Conservation (phyloP, 2,797 vertebrate genomes). For the Petrocephalus sullivani region DNA sequence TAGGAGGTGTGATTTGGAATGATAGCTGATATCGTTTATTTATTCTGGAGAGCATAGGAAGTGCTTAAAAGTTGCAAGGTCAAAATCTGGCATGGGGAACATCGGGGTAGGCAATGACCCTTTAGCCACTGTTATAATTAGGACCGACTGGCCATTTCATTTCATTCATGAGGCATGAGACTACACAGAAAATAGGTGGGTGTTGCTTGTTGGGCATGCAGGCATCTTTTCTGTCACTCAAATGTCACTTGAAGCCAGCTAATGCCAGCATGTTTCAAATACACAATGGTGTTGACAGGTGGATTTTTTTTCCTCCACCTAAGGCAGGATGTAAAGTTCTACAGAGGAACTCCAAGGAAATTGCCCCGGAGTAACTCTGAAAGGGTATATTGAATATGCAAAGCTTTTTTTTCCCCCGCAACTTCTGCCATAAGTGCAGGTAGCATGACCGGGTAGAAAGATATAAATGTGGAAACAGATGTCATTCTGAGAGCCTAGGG, state of each 20-base stretch:
- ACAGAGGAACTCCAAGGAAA: background rate
- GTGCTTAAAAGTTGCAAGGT: background rate
- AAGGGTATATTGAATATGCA: constrained; percentile 39
- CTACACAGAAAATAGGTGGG: background rate
- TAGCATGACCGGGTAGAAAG: constrained; percentile 55
- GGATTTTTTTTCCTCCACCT: background rate
- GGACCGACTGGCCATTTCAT: background rate
- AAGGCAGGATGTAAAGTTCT: background rate
- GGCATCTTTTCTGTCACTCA: constrained; percentile 2
- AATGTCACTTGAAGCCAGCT: background rate
- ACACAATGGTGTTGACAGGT: background rate
- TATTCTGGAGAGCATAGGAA: constrained; percentile 16
- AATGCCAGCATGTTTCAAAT: background rate
- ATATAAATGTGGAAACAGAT: constrained; percentile 55
- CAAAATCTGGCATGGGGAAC: background rate
- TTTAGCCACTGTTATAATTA: background rate
- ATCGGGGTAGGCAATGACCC: background rate
- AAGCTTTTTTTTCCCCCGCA: constrained; percentile 34
- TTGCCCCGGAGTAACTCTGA: constrained; percentile 11
- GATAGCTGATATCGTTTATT: constrained; percentile 14
- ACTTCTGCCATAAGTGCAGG: constrained; percentile 33
- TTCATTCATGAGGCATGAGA: background rate
- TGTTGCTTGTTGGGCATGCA: background rate
- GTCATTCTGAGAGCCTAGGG: constrained; percentile 53
- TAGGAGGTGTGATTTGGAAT: background rate